These are phyloP conservation scores for Mystacides longicornis DNA, from an alignment of 2,888 invertebrate genomes.

Conservation along the genomic window DNA sequence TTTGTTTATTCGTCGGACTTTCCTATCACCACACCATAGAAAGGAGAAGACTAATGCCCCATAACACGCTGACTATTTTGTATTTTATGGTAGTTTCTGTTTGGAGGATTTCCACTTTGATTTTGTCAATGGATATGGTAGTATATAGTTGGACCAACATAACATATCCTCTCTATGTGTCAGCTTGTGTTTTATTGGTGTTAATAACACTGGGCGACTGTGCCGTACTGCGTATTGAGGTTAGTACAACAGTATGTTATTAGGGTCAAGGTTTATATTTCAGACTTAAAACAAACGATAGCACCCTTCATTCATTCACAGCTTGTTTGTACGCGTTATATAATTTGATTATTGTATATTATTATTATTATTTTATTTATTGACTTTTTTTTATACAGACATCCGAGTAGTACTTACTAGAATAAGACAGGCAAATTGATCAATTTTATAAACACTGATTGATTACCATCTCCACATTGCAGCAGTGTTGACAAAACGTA, in stretches of 20 bases:
- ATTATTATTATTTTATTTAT: background rate
- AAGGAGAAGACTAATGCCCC: constrained; percentile 27
- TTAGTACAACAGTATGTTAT: constrained; percentile 4
- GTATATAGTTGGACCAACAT: constrained; percentile 11
- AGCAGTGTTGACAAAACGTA: no score
- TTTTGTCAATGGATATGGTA: background rate
- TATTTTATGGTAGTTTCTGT: constrained; percentile 27
- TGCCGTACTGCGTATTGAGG: constrained; percentile 15
- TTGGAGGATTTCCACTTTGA: constrained; percentile 16
- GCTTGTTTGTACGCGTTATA: background rate
- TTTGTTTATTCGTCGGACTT: constrained; percentile 31
- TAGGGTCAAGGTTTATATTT: background rate
- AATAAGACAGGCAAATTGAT: background rate
- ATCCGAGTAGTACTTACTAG: no score
- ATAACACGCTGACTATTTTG: constrained; percentile 27
- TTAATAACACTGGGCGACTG: constrained; percentile 13
- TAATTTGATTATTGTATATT: background rate
- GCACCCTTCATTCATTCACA: background rate
- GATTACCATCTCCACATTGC: no score
- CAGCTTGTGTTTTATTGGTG: constrained; percentile 3
- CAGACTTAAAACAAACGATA: background rate
- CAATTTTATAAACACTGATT: no score
- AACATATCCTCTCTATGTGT: constrained; percentile 8
- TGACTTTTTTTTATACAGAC: no score
- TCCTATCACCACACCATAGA: constrained; percentile 31